phyloP scores from a whole-genome alignment of 2,113 vertebrate genomes.

The Piaya cayana region DNA sequence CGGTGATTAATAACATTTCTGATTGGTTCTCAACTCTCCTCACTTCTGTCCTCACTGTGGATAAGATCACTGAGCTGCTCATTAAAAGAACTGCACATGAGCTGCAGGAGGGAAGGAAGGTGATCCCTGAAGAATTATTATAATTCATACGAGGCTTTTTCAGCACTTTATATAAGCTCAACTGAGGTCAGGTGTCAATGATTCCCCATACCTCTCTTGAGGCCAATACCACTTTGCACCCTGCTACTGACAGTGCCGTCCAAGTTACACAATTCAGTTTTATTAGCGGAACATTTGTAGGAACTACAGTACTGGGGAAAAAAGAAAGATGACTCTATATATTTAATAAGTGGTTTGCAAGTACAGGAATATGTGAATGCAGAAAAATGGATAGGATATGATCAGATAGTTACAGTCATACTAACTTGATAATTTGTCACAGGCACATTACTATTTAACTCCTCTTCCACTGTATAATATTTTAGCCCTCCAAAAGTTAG shows the following conservation, averaged over 20 bases:
- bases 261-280: not conserved
- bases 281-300: constrained; percentile 13
- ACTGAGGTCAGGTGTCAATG: constrained; percentile 38
- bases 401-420: not conserved
- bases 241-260: not conserved
- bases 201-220: constrained; percentile 4
- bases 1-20: constrained; percentile 66
- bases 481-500: not conserved
- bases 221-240: not conserved
- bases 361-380: not conserved
- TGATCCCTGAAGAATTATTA: constrained; percentile 32
- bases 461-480: not conserved
- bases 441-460: not conserved
- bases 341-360: constrained; percentile 3
- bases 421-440: not conserved
- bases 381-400: not conserved
- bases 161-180: constrained; percentile 22
- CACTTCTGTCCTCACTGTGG: not conserved
- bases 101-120: not conserved
- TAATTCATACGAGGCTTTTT: constrained; percentile 16
- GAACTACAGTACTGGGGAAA: not conserved
- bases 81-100: constrained; percentile 34
- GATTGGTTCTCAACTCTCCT: constrained; percentile 41
- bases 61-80: constrained; percentile 28
- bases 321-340: not conserved